Base-by-base conservation (phyloP, 2,797 vertebrate species). In the Echeneis naucrates region DNA sequence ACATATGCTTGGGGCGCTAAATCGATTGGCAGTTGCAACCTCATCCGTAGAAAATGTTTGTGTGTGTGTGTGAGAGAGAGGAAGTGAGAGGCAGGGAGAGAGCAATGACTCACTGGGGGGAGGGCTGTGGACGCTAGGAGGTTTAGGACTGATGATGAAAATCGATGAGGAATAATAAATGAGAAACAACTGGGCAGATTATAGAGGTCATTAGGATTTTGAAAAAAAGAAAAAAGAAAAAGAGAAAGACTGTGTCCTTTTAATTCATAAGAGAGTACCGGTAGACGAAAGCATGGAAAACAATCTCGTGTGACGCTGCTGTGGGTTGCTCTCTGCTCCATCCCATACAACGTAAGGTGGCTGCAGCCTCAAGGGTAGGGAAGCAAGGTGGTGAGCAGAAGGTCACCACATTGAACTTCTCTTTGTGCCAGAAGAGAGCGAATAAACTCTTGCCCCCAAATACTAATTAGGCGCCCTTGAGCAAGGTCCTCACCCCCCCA, bases 101-200 rank as follows among this genome's bases (percentile, higher is more conserved):
- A 67, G 62, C 77, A 83, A 87, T 94, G 89, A 95, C 93, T 94
- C 90, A 94, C 89, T 73, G 78, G 75, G 84, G 83, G 73, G 70
- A 75, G 60, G 57, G 64, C 74, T 75, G 42, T 19, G 17, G 7
- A 17, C 40, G 17, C 63, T 74, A 82, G 77, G 68, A 73, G 86
- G 78, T 90, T 89, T 84, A 87, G 84, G 84, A 88, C 86, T 84
- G 85, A 92, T 93, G 92, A 94, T 93, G 89, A 90, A 94, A 94
- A 94, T 95, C 93, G 68, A 95, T 94, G 88, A 86, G 83, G 92
- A 93, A 94, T 94, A 95, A 94, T 93, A 93, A 92, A 94, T 94
- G 91, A 95, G 91, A 90, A 94, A 94, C 91, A 92, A 93, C 90
- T 81, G 89, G 82, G 83, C 80, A 88, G 88, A 93, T 95, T 94